Evolutionary conservation across 2,888 invertebrate genomes (phyloP), one percentile per base, ranked within the genome.

Genomic region (Ectobius pallidus): DNA sequence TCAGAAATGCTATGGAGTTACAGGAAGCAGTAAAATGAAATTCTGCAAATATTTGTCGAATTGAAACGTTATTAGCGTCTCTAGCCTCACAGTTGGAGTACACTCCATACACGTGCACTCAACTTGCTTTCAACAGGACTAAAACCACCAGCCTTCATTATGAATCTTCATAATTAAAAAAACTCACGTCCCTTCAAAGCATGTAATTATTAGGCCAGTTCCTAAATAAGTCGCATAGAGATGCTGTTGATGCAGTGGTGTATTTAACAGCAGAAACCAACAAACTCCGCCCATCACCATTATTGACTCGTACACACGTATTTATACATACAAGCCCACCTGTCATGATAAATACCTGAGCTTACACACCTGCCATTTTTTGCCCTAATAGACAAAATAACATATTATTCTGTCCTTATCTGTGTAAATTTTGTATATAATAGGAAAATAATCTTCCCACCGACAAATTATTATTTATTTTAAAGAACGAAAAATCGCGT

Each of bases 241-340:
- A 32, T 32, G 58, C 27, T 25, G 32, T n/a, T 58, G 58, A 16
- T 58, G 58, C 11, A n/a, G 30, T 27, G 16, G 22, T 25, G 27
- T 65, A 65, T 46, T 65, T 44, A 25, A 34, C 34, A 34, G 34
- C 6, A 34, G 34, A 34, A 65, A 44, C 44, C 65, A 65, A 65
- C 65, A 46, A 65, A 44, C 65, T 46, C 27, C 65, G 58, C 65
- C 44, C 65, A 27, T 27, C 46, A 14, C 44, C 27, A 65, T 65
- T 65, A 65, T 46, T 65, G 65, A 46, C 65, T 44, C 46, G 65
- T 44, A 65, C 18, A 27, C 65, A 27, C 16, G 11, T 6, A 52
- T 22, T 20, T 11, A 22, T 3, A 52, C 27, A 32, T 18, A 25
- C 18, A 25, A 11, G 30, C 32, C 27, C 58, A 58, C 58, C 58